Evolutionary conservation across 2,113 vertebrate species (phyloP).

Genomic region (Sinocyclocheilus maitianheensis): DNA sequence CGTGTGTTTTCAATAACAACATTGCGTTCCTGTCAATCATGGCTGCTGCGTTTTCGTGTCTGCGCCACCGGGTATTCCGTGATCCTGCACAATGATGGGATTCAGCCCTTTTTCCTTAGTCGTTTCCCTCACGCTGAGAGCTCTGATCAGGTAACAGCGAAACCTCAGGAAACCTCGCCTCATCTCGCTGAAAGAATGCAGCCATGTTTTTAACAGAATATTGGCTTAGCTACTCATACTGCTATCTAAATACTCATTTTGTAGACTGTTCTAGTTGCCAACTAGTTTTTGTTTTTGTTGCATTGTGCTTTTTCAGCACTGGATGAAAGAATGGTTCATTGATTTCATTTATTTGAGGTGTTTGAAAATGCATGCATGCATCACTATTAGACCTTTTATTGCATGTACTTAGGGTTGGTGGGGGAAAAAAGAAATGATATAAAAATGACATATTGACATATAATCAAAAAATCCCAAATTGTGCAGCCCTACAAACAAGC

Average conservation of each 20-base stretch:
- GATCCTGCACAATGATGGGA: slow-evolving; percentile 44
- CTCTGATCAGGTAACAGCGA: slow-evolving; percentile 26
- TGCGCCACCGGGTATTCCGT: slow-evolving; percentile 14
- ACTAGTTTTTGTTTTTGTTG: not conserved
- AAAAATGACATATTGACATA: too few relatives aligned
- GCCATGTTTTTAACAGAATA: not conserved
- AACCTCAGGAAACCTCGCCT: slow-evolving; percentile 24
- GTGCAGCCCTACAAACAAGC: too few relatives aligned
- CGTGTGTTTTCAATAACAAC: slow-evolving; percentile 42
- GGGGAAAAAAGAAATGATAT: too few relatives aligned
- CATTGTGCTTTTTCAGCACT: not conserved
- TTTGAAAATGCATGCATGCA: not conserved
- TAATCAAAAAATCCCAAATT: too few relatives aligned
- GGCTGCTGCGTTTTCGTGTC: not conserved
- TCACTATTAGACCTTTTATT: not conserved
- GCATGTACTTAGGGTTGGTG: too few relatives aligned
- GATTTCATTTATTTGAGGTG: not conserved
- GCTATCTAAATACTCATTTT: not conserved
- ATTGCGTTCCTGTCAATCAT: slow-evolving; percentile 33
- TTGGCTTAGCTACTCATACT: not conserved
- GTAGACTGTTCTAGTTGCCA: not conserved
- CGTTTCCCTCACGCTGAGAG: slow-evolving; percentile 44
- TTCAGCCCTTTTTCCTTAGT: slow-evolving; percentile 45
- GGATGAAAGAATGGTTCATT: not conserved
- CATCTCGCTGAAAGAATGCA: slow-evolving; percentile 1